These are phyloP conservation scores for Thecocarcelia acutangulata DNA, from an alignment of 2,888 invertebrate genomes.

Conservation along the genomic window DNA sequence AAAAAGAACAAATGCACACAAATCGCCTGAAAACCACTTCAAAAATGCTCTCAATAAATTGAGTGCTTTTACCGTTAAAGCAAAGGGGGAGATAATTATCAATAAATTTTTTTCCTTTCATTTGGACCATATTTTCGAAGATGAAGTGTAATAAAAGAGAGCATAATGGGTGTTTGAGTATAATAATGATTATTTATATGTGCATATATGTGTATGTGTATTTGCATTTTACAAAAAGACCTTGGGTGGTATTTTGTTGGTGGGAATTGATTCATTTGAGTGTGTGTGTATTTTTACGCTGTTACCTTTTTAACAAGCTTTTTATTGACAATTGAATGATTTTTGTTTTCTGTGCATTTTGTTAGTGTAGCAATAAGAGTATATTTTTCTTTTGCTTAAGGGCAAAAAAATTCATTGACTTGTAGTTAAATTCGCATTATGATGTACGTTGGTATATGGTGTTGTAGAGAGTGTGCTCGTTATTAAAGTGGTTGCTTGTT, in stretches of 20 bases:
- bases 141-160: constrained; percentile 35
- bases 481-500: constrained; percentile 56
- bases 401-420: constrained; percentile 59
- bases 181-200: constrained; percentile 29
- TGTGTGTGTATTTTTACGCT: constrained; percentile 33
- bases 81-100: constrained; percentile 26
- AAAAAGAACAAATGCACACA: background rate
- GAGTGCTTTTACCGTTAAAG: constrained; percentile 38
- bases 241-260: constrained; percentile 38
- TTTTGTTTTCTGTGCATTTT: constrained; percentile 64
- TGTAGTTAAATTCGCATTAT: constrained; percentile 33
- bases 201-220: background rate
- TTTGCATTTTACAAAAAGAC: constrained; percentile 18
- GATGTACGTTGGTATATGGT: background rate
- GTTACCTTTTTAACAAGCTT: constrained; percentile 77
- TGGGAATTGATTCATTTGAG: background rate
- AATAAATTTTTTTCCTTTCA: constrained; percentile 1
- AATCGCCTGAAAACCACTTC: background rate
- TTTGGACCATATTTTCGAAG: constrained; percentile 14
- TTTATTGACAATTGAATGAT: constrained; percentile 78
- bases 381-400: constrained; percentile 41
- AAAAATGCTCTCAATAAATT: constrained; percentile 30
- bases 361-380: constrained; percentile 8
- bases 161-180: constrained; percentile 15
- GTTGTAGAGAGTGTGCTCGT: background rate